A percentile compares a stretch with the other conserved stretches of the same genome.
phyloP scores from a whole-genome alignment of 2,797 vertebrate genomes.

The Poeciliopsis paucimaculata region DNA sequence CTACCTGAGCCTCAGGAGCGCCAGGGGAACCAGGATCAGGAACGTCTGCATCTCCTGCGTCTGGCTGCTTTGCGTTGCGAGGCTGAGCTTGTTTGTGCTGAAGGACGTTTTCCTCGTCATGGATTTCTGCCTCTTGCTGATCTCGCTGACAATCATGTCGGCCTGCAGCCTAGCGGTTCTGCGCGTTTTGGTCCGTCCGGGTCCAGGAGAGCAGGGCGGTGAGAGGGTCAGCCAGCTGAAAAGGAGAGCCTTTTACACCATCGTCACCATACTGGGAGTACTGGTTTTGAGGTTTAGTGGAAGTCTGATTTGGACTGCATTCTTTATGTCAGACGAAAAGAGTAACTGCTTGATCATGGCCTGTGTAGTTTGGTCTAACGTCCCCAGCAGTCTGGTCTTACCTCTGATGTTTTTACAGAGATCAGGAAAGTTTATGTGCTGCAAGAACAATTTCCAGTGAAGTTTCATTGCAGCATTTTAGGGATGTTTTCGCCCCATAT shows the following conservation, averaged over 20 bases:
- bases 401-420: slow-evolving; percentile 46
- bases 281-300: not conserved
- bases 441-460: not conserved
- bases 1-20: slow-evolving; percentile 9
- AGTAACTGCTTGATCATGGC: fast-evolving
- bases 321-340: fast-evolving
- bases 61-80: slow-evolving; percentile 11
- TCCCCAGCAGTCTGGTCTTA: slow-evolving; percentile 32
- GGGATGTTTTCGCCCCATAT: too few relatives aligned
- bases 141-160: not conserved
- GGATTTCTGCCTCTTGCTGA: fast-evolving
- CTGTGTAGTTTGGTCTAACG: not conserved
- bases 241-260: slow-evolving; percentile 29
- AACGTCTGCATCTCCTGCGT: not conserved
- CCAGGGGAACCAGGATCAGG: not conserved
- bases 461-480: not conserved
- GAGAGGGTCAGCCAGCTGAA: slow-evolving; percentile 11
- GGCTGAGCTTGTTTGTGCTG: not conserved
- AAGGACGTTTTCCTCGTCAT: fast-evolving
- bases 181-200: slow-evolving; percentile 21
- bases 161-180: slow-evolving; percentile 48
- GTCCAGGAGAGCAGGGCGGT: slow-evolving; percentile 29
- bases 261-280: slow-evolving; percentile 8
- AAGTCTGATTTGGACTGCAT: fast-evolving
- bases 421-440: not conserved